phyloP scores from a whole-genome alignment of 2,113 vertebrate species.

The Epinephelus cyanopodus region DNA sequence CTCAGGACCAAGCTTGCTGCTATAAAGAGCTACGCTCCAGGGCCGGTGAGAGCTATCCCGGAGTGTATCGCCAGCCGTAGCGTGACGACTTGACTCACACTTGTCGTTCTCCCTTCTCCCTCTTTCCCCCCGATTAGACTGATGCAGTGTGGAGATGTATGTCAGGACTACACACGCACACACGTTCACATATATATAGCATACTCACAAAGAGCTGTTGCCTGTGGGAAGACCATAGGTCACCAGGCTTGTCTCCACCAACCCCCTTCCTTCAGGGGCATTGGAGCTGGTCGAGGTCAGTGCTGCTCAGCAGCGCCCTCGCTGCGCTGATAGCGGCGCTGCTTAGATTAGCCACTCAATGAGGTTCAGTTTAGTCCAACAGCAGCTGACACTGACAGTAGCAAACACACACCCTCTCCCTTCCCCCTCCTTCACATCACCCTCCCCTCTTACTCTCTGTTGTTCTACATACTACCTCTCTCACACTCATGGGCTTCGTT shows the following conservation, averaged over 20 bases:
- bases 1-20: slow-evolving; percentile 48
- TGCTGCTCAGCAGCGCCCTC: slow-evolving; percentile 53
- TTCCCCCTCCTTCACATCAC: background rate
- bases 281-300: slow-evolving; percentile 42
- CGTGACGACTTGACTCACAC: slow-evolving; percentile 77
- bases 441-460: slow-evolving; percentile 31
- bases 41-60: slow-evolving; percentile 62
- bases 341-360: slow-evolving; percentile 31
- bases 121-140: slow-evolving; percentile 67
- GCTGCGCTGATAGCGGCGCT: slow-evolving; percentile 5
- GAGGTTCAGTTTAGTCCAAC: slow-evolving; percentile 37
- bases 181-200: slow-evolving; percentile 16
- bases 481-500: slow-evolving; percentile 53
- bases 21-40: slow-evolving; percentile 70
- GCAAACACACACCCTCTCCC: background rate
- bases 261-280: slow-evolving; percentile 34
- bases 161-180: slow-evolving; percentile 30
- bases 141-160: slow-evolving; percentile 54
- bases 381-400: slow-evolving; percentile 45
- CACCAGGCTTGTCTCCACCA: slow-evolving; percentile 40
- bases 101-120: slow-evolving; percentile 63
- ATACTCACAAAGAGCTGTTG: slow-evolving; percentile 38
- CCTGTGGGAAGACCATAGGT: slow-evolving; percentile 42
- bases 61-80: slow-evolving; percentile 70
- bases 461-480: slow-evolving; percentile 51